Conservation (phyloP, 2,888 invertebrate genomes). For the Epirrita christyi region DNA sequence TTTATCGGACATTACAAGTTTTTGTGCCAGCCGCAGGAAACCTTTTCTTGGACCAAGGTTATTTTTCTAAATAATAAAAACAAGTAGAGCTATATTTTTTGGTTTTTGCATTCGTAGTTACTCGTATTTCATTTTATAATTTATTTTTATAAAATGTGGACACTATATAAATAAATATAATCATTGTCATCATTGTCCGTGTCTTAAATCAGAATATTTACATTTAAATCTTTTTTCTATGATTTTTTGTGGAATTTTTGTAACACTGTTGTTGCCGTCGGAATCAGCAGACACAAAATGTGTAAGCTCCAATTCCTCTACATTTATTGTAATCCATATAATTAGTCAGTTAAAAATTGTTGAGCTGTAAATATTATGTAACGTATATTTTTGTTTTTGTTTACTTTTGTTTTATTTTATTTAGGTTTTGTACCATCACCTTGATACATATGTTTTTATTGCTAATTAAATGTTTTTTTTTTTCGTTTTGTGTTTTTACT, state of each 20-base stretch:
- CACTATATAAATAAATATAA: too few species aligned
- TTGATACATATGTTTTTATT: background rate
- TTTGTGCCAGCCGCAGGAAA: slow-evolving; percentile 53
- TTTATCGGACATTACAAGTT: slow-evolving; percentile 52
- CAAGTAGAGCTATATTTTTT: slow-evolving; percentile 35
- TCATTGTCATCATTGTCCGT: too few species aligned
- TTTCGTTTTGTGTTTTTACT: slow-evolving; percentile 17
- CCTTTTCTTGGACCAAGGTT: slow-evolving; percentile 66
- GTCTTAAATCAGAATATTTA: too few species aligned
- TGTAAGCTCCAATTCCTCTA: background rate
- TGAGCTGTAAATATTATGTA: too few species aligned
- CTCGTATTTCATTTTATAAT: slow-evolving; percentile 23
- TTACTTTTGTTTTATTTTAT: slow-evolving; percentile 23
- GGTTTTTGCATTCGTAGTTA: slow-evolving; percentile 12
- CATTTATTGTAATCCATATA: background rate
- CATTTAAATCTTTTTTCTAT: too few species aligned
- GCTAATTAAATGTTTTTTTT: slow-evolving; percentile 12
- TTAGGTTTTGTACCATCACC: slow-evolving; percentile 4
- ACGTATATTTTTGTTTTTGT: slow-evolving; percentile 15
- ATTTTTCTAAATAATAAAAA: slow-evolving; percentile 32
- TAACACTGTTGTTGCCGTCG: slow-evolving; percentile 6
- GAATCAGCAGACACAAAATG: background rate
- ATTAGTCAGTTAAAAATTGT: too few species aligned
- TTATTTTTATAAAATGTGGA: too few species aligned
- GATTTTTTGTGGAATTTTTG: too few species aligned